Evolutionary conservation across 2,797 vertebrate genomes (phyloP), one percentile per base, ranked within the genome.

Genomic region (Cetoscarus ocellatus): DNA sequence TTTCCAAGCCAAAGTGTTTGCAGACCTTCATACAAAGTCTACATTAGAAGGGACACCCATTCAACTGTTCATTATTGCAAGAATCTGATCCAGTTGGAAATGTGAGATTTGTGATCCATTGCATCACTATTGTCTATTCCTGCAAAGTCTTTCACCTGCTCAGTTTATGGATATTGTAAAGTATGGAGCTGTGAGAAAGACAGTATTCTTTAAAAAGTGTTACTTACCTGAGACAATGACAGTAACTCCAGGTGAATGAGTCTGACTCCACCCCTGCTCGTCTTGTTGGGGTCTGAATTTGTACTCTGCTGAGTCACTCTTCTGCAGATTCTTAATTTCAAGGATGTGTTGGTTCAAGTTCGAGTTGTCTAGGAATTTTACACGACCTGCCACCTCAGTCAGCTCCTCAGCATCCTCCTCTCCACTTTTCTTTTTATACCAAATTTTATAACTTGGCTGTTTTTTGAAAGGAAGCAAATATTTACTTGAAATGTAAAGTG

Each of bases 221-320:
- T 3, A 55, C 10, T 60, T 47, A 60, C 58, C 58, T 48, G 58
- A 36, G 15, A 47, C 6, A 10, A 47, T 3, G 14, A 60, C 10
- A 12, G 27, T 36, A 4, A 60, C 27, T 59, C 42, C 56, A 34
- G 42, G 13, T 10, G 15, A 10, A 35, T 45, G 2, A 11, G 42
- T 18, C 6, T 8, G 1, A 7, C 19, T 38, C 3, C 1, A 1
- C 14, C 3, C 2, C 44, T 0, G 1, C 0, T 15, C 0, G 8
- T 40, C 0, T 3, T 0, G 3, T 1, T 1, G 1, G 10, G 8
- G 0, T 4, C 6, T 44, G 38, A 81, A 60, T 6, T 0, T 12
- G 54, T 86, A 88, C 53, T 59, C 38, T 42, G 15, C 82, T 1
- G 82, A 75, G 49, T 86, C 75, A 5, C 17, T 69, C 66, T 13